phyloP scores from a whole-genome alignment of 2,113 vertebrate genomes.

The Nothobranchius kuhntae region DNA sequence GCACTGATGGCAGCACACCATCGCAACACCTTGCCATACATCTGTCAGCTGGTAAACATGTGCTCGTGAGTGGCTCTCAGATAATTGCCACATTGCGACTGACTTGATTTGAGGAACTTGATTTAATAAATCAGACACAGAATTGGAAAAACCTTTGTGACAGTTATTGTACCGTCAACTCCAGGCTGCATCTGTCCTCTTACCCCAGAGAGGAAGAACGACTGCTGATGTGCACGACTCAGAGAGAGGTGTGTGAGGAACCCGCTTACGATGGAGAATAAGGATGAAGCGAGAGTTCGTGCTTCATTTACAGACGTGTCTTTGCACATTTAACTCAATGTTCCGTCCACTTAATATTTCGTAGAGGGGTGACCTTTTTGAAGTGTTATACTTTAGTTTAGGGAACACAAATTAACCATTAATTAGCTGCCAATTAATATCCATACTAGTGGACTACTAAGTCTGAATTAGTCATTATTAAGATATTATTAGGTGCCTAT shows the following conservation, averaged over 20 bases:
- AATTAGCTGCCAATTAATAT: too few species aligned
- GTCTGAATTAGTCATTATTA: too few species aligned
- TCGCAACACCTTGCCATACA: constrained; percentile 44
- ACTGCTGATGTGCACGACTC: background rate
- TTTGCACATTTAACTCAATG: background rate
- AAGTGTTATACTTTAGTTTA: too few species aligned
- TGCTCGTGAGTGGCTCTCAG: constrained; percentile 34
- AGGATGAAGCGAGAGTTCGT: background rate
- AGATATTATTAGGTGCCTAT: too few species aligned
- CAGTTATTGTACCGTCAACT: constrained; percentile 25
- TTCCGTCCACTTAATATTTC: background rate
- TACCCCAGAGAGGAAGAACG: constrained; percentile 6
- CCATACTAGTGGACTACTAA: too few species aligned
- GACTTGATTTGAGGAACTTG: constrained; percentile 45
- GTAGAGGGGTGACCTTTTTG: background rate
- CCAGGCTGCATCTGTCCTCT: constrained; percentile 18
- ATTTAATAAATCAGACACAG: constrained; percentile 46
- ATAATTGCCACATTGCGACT: constrained; percentile 52
- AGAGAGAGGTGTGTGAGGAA: constrained; percentile 1
- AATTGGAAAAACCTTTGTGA: constrained; percentile 38
- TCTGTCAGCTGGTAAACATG: constrained; percentile 49
- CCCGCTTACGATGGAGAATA: background rate
- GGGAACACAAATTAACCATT: too few species aligned
- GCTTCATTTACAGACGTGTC: background rate
- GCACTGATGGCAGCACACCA: constrained; percentile 17